Evolutionary conservation across 2,888 invertebrate genomes (phyloP).

Genomic region (Mimas tiliae): DNA sequence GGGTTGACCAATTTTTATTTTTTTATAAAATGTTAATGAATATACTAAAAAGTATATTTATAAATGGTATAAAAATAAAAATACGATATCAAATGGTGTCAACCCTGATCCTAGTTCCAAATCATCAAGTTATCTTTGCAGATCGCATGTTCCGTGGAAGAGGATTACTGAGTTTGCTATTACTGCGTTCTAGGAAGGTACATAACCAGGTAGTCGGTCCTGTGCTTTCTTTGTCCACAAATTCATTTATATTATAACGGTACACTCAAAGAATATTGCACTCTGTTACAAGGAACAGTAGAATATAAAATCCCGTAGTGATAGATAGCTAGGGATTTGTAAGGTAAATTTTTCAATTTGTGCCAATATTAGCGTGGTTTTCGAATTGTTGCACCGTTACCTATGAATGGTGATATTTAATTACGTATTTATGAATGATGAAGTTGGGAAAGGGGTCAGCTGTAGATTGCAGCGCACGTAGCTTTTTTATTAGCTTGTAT

Average conservation of each 20-base stretch:
- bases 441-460: slow-evolving; percentile 1
- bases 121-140: slow-evolving; percentile 71
- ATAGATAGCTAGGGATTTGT: neutral
- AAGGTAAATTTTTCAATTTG: slow-evolving; percentile 24
- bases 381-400: slow-evolving; percentile 25
- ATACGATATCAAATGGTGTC: slow-evolving; percentile 37
- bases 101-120: slow-evolving; percentile 63
- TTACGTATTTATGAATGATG: slow-evolving; percentile 18
- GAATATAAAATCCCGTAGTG: neutral
- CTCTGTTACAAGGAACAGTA: neutral
- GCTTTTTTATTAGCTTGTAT: too few species aligned
- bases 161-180: slow-evolving; percentile 77
- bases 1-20: too few species aligned
- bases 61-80: neutral
- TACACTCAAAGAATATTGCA: neutral
- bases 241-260: slow-evolving; percentile 32
- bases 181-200: slow-evolving; percentile 80
- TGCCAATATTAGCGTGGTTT: slow-evolving; percentile 23
- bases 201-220: slow-evolving; percentile 68
- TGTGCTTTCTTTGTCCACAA: slow-evolving; percentile 64
- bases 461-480: neutral
- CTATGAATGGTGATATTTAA: slow-evolving; percentile 23
- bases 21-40: too few species aligned
- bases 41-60: neutral
- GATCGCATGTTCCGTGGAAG: slow-evolving; percentile 75